A percentile compares a stretch with the other conserved stretches of the same genome.
phyloP scores from a whole-genome alignment of 2,113 vertebrate genomes.

The Thamnaconus septentrionalis region DNA sequence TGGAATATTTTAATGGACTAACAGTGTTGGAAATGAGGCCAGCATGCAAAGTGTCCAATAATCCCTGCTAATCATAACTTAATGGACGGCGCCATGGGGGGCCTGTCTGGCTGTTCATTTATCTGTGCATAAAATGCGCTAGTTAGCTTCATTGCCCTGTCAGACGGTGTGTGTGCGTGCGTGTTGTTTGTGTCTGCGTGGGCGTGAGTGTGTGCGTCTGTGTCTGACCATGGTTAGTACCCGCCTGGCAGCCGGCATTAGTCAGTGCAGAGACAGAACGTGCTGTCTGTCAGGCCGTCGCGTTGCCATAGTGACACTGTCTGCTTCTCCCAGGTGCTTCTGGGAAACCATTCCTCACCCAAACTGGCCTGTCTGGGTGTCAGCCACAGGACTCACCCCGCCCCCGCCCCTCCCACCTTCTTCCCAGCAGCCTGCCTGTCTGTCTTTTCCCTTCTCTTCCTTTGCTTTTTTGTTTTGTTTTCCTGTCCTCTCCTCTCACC shows the following conservation, averaged over 20 bases:
- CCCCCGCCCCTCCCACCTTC: constrained; percentile 29
- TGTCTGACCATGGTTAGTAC: constrained; percentile 53
- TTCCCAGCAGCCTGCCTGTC: constrained; percentile 12
- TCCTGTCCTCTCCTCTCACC: constrained; percentile 16
- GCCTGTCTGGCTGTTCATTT: constrained; percentile 37
- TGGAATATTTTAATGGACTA: background rate
- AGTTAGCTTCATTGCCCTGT: constrained; percentile 35
- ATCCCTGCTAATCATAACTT: constrained; percentile 8
- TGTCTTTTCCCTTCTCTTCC: constrained; percentile 10
- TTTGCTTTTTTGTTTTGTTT: constrained; percentile 12
- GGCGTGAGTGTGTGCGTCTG: constrained; percentile 20
- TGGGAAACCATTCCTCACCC: constrained; percentile 72
- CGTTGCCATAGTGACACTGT: constrained; percentile 68
- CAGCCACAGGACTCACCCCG: constrained; percentile 44
- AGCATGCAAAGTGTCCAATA: too few relatives aligned
- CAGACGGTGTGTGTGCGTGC: constrained; percentile 31
- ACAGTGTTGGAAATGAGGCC: too few relatives aligned
- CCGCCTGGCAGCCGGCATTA: constrained; percentile 74
- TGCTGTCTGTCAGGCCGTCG: constrained; percentile 70
- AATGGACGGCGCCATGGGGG: constrained; percentile 29
- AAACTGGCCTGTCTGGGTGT: constrained; percentile 62
- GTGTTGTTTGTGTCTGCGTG: background rate
- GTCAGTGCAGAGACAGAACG: constrained; percentile 76
- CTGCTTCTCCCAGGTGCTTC: constrained; percentile 74
- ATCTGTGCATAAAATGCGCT: constrained; percentile 36